These are phyloP conservation scores for Brachyhypopomus gauderio DNA, from an alignment of 2,113 vertebrate species.

Conservation along the genomic window DNA sequence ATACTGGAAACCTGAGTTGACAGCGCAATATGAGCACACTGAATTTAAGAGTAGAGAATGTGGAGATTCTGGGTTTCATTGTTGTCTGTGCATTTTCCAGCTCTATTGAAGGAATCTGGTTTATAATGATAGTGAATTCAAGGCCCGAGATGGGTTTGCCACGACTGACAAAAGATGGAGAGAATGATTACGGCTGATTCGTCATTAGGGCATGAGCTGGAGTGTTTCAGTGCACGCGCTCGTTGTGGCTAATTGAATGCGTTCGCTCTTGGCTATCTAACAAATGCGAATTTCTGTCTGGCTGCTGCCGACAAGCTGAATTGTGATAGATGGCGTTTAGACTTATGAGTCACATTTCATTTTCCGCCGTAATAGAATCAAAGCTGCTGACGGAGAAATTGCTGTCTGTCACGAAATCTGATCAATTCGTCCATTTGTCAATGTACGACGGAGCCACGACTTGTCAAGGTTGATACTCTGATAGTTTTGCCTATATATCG, in stretches of 20 bases:
- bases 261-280: conserved; percentile 50
- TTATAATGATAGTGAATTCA: too few species aligned
- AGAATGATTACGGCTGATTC: too few species aligned
- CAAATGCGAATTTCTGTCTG: conserved; percentile 44
- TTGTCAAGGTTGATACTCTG: conserved; percentile 34
- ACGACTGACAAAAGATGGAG: too few species aligned
- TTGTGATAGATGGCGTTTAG: conserved; percentile 56
- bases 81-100: too few species aligned
- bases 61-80: too few species aligned
- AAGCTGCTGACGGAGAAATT: conserved; percentile 46
- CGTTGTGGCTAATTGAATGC: conserved; percentile 48
- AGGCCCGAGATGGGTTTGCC: too few species aligned
- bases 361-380: conserved; percentile 40
- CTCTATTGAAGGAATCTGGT: too few species aligned
- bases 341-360: conserved; percentile 41
- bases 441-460: conserved; percentile 17
- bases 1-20: too few species aligned
- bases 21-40: too few species aligned
- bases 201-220: not conserved
- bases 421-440: conserved; percentile 57
- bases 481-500: conserved; percentile 4
- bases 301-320: conserved; percentile 44
- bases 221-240: conserved; percentile 9
- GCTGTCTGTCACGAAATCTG: conserved; percentile 50
- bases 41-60: too few species aligned